Conservation (phyloP, 2,888 invertebrate genomes). For the Buathra laborator region DNA sequence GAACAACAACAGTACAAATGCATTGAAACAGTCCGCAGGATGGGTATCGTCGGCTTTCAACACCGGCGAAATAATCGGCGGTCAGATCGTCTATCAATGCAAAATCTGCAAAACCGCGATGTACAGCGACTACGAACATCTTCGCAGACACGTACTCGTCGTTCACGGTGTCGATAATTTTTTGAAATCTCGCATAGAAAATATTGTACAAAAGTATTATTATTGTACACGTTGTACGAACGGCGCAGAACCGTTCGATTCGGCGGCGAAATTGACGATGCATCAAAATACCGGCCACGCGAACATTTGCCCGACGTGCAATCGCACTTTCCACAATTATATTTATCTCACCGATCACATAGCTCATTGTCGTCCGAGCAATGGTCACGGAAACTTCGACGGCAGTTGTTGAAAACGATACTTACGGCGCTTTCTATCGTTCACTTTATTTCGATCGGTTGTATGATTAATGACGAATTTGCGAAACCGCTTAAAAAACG, state of each 20-base stretch:
- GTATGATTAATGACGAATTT: neutral
- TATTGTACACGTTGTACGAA: constrained; percentile 49
- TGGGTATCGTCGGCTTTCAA: neutral
- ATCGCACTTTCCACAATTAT: constrained; percentile 22
- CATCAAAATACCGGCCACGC: constrained; percentile 42
- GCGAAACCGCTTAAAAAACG: neutral
- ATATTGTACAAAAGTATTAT: constrained; percentile 49
- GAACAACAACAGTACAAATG: neutral
- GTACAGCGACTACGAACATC: constrained; percentile 51
- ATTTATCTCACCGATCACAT: constrained; percentile 29
- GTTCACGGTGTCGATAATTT: constrained; percentile 47
- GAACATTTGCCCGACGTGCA: constrained; percentile 46
- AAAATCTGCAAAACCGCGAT: constrained; percentile 53
- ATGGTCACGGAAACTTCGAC: constrained; percentile 12
- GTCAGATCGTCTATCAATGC: constrained; percentile 51
- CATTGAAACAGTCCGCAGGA: neutral
- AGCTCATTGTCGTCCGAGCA: constrained; percentile 35
- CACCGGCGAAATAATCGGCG: neutral
- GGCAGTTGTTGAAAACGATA: constrained; percentile 23
- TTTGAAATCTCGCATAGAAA: neutral
- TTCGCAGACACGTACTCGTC: constrained; percentile 48
- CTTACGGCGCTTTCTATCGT: neutral
- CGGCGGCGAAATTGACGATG: constrained; percentile 26
- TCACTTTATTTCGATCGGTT: neutral
- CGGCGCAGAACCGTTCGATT: constrained; percentile 40